A percentile compares a stretch with the other conserved stretches of the same genome.
Evolutionary conservation across 2,113 vertebrate species (phyloP).

Genomic region (Psittacula cyanocephala): DNA sequence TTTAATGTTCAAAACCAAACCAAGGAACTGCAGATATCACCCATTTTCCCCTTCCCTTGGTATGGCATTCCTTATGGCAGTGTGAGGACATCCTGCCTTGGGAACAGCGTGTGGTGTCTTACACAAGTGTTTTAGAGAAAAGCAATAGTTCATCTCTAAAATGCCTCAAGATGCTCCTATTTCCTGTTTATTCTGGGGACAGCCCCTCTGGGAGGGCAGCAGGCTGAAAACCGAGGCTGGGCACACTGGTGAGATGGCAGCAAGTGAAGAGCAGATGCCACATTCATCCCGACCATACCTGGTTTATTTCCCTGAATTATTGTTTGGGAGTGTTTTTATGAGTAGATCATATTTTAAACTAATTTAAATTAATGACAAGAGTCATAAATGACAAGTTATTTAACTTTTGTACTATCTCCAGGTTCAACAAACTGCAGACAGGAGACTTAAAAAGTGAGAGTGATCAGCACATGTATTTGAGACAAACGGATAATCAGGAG

Average conservation of each 20-base stretch:
- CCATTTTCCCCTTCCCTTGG: neutral
- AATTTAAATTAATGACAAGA: neutral
- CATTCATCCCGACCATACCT: accelerated
- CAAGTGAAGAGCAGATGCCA: neutral
- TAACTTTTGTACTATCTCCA: neutral
- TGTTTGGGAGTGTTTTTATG: neutral
- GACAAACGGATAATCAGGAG: neutral
- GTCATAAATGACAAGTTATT: neutral
- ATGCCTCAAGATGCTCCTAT: neutral
- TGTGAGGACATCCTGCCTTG: neutral
- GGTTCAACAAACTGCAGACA: neutral
- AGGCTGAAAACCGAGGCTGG: neutral
- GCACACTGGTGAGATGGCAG: neutral
- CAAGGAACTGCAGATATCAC: neutral
- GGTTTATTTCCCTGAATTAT: neutral
- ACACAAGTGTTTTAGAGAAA: neutral
- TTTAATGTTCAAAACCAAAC: neutral
- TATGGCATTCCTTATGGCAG: accelerated
- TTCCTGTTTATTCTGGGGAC: neutral
- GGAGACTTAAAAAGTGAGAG: neutral
- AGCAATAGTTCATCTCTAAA: neutral
- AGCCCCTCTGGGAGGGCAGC: accelerated
- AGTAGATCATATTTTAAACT: neutral
- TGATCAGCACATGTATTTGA: neutral
- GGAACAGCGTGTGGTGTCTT: neutral